Base-by-base conservation (phyloP, 1,140 invertebrate species). In the Leptinotarsa lineolata region DNA sequence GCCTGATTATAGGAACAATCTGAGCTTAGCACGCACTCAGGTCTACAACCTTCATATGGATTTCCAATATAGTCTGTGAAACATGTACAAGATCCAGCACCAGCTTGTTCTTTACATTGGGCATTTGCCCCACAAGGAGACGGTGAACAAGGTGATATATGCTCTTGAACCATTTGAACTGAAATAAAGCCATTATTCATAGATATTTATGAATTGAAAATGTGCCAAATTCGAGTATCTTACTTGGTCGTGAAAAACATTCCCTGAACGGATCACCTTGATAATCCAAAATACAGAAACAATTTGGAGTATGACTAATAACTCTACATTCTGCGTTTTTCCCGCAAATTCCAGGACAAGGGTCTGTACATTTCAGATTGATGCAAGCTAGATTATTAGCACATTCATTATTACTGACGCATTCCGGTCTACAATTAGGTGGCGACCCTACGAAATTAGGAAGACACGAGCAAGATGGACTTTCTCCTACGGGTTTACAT, bases 401-500 rank as follows among this genome's bases (percentile, higher is more conserved):
- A 83, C 93, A 95, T 77, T 95, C 93, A 3, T 88, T 89, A 82
- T 91, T 92, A 4, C 89, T 87, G n/a, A 90, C 87, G 81, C 92
- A 93, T 86, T 94, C 92, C 4, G 92, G 90, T 73, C 88, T 85
- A 80, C 92, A 94, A 80, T 90, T 91, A 0, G 92, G 92, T 13
- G 93, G 91, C 5, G 88, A 84, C 60, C 93, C 93, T 6, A 91
- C 86, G 80, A 90, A 94, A 64, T 90, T 88, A n/a, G 88, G 84
- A 54, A 91, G 83, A 80, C 93, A 95, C 4, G 89, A 88, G 78
- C 93, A 94, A 1, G 89, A 88, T 2, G 91, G 88, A 46, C 87
- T 85, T 75, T 90, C 87, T 39, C 90, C 90, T 6, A 87, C 80
- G 20, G 86, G 82, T 80, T 88, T 88, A 78, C 93, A 94, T 80